Base-by-base conservation (phyloP, 2,797 vertebrate species). In the Ctenochaetus hawaiiensis region DNA sequence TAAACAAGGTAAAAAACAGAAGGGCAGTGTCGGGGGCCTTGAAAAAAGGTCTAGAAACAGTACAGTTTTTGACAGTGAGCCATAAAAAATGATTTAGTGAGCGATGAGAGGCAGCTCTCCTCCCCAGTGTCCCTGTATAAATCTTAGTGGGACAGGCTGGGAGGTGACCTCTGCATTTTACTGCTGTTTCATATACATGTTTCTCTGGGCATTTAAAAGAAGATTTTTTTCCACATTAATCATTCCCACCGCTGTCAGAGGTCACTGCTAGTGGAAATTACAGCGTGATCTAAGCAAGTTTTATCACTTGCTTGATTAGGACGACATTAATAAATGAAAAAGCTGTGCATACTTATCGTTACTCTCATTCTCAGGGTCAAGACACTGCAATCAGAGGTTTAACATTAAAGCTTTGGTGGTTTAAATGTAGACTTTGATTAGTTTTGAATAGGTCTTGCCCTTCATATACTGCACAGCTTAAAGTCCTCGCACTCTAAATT, bases 121-220 rank as follows among this genome's bases (percentile, higher is more conserved):
- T 68, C 72, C 52, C 16, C 22, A 6, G 53, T 45, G 18, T 37
- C 58, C 34, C 23, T 17, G 58, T 67, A 51, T 90, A 81, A 90
- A 89, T 91, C 80, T 72, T 30, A 51, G 64, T 4, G 20, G 37
- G 58, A 72, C 80, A 23, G 48, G 47, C 58, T 75, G 22, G 60
- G 61, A 78, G 84, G 85, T 89, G 83, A 86, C 89, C 81, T 75
- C 77, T 72, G 75, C 34, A 47, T 82, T 90, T 78, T 60, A 77
- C 75, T 51, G 76, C 78, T 39, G 51, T 61, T 83, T 83, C 59
- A 80, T 72, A 43, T 84, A 85, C 84, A 66, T 51, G 72, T 83
- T 85, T 77, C 47, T 54, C 59, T 2, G 51, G 57, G 44, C 37
- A 64, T 83, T 86, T 69, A 70, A 80, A 62, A 59, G 11, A 37